Evolutionary conservation across 2,888 invertebrate genomes (phyloP).

Genomic region (Nephrotoma appendiculata): DNA sequence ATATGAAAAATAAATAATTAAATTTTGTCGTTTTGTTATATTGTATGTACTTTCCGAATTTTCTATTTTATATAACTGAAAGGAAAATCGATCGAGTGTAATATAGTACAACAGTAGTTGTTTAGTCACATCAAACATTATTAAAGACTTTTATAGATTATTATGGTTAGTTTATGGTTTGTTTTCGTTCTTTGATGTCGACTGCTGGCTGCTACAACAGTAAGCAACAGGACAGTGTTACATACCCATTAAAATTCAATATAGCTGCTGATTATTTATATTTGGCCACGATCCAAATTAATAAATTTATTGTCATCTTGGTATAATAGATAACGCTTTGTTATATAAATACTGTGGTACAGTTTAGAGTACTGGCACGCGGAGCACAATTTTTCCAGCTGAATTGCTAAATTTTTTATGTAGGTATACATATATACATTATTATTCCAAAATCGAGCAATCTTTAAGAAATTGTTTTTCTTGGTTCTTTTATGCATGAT

Average conservation of each 20-base stretch:
- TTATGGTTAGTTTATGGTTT: not conserved
- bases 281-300: not conserved
- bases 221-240: not conserved
- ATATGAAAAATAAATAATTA: not conserved
- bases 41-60: not conserved
- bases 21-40: not conserved
- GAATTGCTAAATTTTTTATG: not conserved
- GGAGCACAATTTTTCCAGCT: not conserved
- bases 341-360: not conserved
- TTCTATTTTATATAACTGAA: too few species aligned
- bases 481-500: not conserved
- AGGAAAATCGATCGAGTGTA: not conserved
- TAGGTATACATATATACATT: too few species aligned
- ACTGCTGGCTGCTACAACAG: not conserved
- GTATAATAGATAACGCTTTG: not conserved
- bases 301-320: not conserved
- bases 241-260: not conserved
- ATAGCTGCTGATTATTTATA: not conserved
- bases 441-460: not conserved
- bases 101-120: not conserved
- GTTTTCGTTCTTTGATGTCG: not conserved
- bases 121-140: not conserved
- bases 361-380: not conserved
- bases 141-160: too few species aligned
- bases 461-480: not conserved